phyloP scores from a whole-genome alignment of 37 sponge, comb jelly and placozoan genomes.

The Agelas oroides region DNA sequence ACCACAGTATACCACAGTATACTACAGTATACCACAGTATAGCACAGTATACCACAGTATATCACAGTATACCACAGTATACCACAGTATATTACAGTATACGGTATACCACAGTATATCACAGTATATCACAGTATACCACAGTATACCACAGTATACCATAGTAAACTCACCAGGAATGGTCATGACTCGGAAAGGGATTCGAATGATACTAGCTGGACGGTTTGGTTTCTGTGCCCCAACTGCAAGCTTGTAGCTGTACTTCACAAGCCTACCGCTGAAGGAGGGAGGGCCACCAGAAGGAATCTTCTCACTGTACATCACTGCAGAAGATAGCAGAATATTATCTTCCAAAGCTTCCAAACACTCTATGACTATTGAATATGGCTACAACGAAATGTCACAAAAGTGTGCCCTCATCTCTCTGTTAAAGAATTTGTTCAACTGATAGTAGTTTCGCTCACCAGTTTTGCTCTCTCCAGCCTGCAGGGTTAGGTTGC shows the following conservation, averaged over 20 bases:
- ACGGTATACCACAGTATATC: too few species aligned
- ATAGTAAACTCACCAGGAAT: slow-evolving; percentile 57
- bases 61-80: neutral
- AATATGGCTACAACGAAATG: too few species aligned
- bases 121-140: neutral
- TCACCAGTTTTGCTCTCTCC: slow-evolving; percentile 81
- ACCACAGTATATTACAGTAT: neutral
- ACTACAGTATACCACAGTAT: neutral
- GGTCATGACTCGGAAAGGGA: slow-evolving; percentile 83
- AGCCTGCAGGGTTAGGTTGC: slow-evolving; percentile 79
- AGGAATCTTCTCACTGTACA: slow-evolving; percentile 82
- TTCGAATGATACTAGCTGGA: slow-evolving; percentile 62
- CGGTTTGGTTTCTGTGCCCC: slow-evolving; percentile 79
- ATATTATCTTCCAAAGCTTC: too few species aligned
- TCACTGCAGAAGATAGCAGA: slow-evolving; percentile 40
- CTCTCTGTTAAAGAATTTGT: too few species aligned
- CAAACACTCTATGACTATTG: too few species aligned
- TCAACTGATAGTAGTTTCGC: too few species aligned
- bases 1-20: too few species aligned
- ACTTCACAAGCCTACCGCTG: slow-evolving; percentile 81
- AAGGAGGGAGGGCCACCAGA: slow-evolving; percentile 84
- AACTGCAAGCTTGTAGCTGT: slow-evolving; percentile 88
- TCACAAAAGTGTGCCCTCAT: too few species aligned
- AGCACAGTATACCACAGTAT: neutral
- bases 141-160: neutral